Base-by-base conservation (phyloP, 1,140 invertebrate genomes). In the Saccostrea echinata region DNA sequence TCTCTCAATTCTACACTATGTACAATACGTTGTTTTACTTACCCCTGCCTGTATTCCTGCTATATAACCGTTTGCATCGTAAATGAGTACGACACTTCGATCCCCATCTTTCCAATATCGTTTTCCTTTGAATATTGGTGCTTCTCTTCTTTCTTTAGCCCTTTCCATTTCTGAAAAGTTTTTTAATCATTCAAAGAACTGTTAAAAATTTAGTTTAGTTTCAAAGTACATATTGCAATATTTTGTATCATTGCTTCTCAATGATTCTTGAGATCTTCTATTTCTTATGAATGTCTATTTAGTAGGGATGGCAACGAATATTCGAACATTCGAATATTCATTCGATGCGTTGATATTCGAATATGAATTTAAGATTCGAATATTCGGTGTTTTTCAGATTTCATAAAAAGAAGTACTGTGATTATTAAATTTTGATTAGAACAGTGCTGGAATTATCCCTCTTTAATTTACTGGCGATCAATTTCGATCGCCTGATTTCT, bases 1-100 rank as follows among this genome's bases (percentile, higher is more conserved):
- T 61, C 55, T 61, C 18, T 61, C 55, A 18, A 3, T 9, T 13
- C 18, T 3, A 55, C 18, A n/a, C n/a, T n/a, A n/a, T n/a, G n/a
- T n/a, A n/a, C n/a, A n/a, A 52, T 52, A 12, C 6, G 6, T 52
- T 52, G 3, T 0, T 57, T 18, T 57, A 61, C 91, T 89, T 92
- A 94, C 93, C 51, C 90, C 93, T 9, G 91, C 71, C 90, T 94
- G 92, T 12, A 94, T 93, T 16, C 94, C 94, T 57, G 94, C 94
- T 68, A 95, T 93, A 88, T 93, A 92, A 12, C 94, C 94, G 76
- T 94, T 91, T 4, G 81, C 82, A 64, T 94, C 94, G 89, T 91
- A 95, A 3, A 95, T 88, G 12, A 94, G 64, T 1, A 94, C 91
- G 0, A 92, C 86, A 11, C 92, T 88, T 12, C 87, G 80, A 83